Base-by-base conservation (phyloP, 2,113 vertebrate genomes). In the Mus pahari region DNA sequence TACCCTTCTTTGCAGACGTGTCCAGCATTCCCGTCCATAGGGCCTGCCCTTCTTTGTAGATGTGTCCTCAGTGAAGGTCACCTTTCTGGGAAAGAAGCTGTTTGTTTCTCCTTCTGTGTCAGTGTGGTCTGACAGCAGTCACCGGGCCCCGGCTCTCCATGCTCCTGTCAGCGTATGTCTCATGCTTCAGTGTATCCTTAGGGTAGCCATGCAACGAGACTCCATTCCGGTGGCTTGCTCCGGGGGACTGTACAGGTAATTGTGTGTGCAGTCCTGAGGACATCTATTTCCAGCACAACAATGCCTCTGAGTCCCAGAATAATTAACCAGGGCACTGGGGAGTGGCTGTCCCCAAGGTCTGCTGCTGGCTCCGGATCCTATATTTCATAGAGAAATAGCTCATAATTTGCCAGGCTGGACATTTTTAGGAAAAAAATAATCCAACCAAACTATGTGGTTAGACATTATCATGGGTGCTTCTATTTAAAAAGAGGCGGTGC, bases 121-220 rank as follows among this genome's bases (percentile, higher is more conserved):
- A 95, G 53, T n/a, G 66, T 96, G 96, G 66, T 82, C 96, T 96
- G 97, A 95, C 95, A 92, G 87, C n/a, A 64, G 75, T 55, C 50
- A 28, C 68, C 3, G 7, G 77, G 89, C 78, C 93, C 90, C 14
- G 53, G 82, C 60, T 74, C 2, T 42, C 39, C 7, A 48, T n/a
- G 73, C 0, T 0, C 94, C 71, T 92, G 64, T 84, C 45, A 86
- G 70, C 84, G 45, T 19, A 7, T 16, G 19, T 45, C 1, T 58
- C 8, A 36, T 36, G 62, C 86, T 90, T 89, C 48, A 45, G 93
- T 0, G 12, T 79, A 81, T 90, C 95, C 97, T 98, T 97, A 97
- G 92, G 79, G 96, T 91, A 96, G 91, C 96, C 91, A 92, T 8
- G 96, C 90, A 90, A 53, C 70, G 58, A 66, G 96, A 45, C n/a